phyloP scores from a whole-genome alignment of 2,113 vertebrate species.

The Fukomys damarensis region DNA sequence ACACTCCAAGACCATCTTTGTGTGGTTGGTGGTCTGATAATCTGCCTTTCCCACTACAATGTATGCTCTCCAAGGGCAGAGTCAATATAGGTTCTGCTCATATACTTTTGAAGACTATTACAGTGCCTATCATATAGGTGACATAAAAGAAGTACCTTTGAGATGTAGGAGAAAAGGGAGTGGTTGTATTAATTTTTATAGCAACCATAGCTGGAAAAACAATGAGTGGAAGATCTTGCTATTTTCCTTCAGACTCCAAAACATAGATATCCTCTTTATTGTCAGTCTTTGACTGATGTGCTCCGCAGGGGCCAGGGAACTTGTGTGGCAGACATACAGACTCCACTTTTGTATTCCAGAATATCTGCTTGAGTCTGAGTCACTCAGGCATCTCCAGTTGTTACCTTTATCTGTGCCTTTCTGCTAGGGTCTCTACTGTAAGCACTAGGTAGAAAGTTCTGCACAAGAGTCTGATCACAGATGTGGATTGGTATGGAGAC shows the following conservation, averaged over 20 bases:
- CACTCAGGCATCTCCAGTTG: not conserved
- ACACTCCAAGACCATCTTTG: not conserved
- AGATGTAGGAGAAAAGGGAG: not conserved
- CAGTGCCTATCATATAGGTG: not conserved
- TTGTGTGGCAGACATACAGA: not conserved
- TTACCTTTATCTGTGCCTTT: constrained; percentile 9
- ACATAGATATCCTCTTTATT: not conserved
- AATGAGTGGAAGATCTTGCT: not conserved
- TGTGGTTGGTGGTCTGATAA: not conserved
- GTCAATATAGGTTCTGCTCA: not conserved
- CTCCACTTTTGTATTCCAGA: not conserved
- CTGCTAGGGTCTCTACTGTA: not conserved
- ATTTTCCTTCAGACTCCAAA: not conserved
- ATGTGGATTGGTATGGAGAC: not conserved
- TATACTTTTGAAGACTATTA: not conserved
- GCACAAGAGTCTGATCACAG: not conserved
- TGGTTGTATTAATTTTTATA: not conserved
- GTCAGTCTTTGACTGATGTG: not conserved
- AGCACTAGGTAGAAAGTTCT: not conserved
- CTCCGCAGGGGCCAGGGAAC: not conserved
- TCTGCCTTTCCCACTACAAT: not conserved
- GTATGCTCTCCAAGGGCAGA: not conserved
- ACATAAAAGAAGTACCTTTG: not conserved
- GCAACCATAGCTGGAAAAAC: not conserved
- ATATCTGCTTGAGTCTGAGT: not conserved